Percentiles rank a stretch among this genome's conserved stretches.
phyloP scores from a whole-genome alignment of 1,140 invertebrate genomes.

The Platyscapa corneri region DNA sequence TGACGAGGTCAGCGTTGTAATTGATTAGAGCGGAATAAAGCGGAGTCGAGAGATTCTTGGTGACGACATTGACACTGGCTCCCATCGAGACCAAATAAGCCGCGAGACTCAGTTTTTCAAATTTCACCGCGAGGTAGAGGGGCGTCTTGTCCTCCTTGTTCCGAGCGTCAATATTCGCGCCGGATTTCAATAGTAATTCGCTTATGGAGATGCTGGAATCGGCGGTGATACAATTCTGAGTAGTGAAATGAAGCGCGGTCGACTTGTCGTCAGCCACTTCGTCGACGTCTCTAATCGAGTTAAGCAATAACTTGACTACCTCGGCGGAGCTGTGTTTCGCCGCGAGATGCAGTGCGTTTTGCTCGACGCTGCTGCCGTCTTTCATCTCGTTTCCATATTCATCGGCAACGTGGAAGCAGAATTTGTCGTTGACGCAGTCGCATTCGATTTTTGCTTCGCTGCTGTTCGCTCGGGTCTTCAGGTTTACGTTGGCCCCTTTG shows the following conservation, averaged over 20 bases:
- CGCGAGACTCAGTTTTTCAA: neutral
- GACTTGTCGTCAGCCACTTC: neutral
- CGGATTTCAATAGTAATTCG: neutral
- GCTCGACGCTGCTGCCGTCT: neutral
- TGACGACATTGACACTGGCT: neutral
- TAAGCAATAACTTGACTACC: neutral
- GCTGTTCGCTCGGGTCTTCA: neutral
- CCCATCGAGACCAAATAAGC: neutral
- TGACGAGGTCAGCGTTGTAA: neutral
- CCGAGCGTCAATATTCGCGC: neutral
- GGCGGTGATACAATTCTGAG: neutral
- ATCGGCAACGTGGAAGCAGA: conserved; percentile 9
- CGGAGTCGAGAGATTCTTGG: neutral
- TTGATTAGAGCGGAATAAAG: conserved; percentile 15
- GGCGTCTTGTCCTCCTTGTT: conserved; percentile 26
- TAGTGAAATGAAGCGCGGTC: neutral
- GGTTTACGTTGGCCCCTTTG: neutral
- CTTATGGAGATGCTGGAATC: neutral
- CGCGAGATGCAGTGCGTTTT: conserved; percentile 21
- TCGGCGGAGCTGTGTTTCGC: neutral
- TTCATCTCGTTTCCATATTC: conserved; percentile 32
- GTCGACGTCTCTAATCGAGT: neutral
- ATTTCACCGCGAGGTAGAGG: conserved; percentile 30
- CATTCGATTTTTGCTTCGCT: neutral
- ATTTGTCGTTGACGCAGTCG: conserved; percentile 6